Base-by-base conservation (phyloP, 2,797 vertebrate species). In the Euphonia xanthogaster region DNA sequence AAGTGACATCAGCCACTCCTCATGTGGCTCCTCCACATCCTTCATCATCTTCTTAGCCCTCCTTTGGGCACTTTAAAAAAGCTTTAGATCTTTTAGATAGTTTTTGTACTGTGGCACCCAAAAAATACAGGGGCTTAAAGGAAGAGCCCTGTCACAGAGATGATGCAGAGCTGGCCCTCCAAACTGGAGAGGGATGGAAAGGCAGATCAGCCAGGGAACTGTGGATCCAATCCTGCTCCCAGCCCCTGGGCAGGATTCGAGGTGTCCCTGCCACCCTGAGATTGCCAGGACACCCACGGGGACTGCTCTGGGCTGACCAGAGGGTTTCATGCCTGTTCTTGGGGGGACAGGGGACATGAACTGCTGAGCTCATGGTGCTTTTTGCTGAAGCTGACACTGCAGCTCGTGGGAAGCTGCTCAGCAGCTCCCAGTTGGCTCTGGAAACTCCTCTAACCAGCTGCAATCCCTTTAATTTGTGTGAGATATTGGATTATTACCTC, bases 281-380 rank as follows among this genome's bases (percentile, higher is more conserved):
- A 22, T 45, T 14, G 19, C n/a, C n/a, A 30, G 15, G 24, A 61
- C 42, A 67, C 6, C 73, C 21, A 30, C 67, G 17, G 12, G 35
- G 25, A 14, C 33, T 27, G n/a, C 70, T 63, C 66, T 16, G 21
- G 35, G 10, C 35, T 39, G 23, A 28, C 28, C 45, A 31, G 50
- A 47, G 27, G 12, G 7, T 15, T 72, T 81, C 0, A 1, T 44
- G 23, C 18, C 51, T 1, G 0, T 61, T 45, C 39, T 9, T 10
- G 20, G 5, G 30, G 45, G 37, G 4, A 4, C 6, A 54, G 47
- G 28, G 9, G 15, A 27, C 8, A 30, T 13, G 23, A 45, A 17
- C 47, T 55, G 24, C 23, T 27, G 25, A 31, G 40, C 9, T 35
- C 14, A 1, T 3, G n/a, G 45, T 39, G 6, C 28, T 48, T 78